phyloP scores from a whole-genome alignment of 2,888 invertebrate species.

The Dermolepida albohirtum region DNA sequence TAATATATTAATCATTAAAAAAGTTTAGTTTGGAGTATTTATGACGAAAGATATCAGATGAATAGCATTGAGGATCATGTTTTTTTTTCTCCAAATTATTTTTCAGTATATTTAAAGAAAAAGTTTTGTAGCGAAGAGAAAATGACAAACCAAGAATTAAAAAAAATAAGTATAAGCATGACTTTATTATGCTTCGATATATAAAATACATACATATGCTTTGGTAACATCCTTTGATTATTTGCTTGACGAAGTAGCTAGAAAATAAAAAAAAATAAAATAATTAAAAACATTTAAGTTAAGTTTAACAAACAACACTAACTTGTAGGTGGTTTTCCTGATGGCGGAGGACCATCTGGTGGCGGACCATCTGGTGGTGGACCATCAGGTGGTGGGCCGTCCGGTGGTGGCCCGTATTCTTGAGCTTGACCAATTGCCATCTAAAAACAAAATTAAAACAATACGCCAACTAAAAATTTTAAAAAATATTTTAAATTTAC shows the following conservation, averaged over 20 bases:
- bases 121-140: too few relatives aligned
- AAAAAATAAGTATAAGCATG: too few relatives aligned
- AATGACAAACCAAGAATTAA: too few relatives aligned
- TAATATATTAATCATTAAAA: too few relatives aligned
- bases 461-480: background rate
- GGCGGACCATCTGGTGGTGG: conserved; percentile 17
- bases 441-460: background rate
- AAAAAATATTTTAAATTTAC: conserved; percentile 1
- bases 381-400: conserved; percentile 3
- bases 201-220: too few relatives aligned
- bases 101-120: too few relatives aligned
- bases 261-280: background rate
- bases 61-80: too few relatives aligned
- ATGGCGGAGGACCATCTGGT: conserved; percentile 25
- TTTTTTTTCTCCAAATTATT: too few relatives aligned
- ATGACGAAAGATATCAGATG: too few relatives aligned
- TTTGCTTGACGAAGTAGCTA: background rate
- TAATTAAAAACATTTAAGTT: background rate
- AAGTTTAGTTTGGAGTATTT: too few relatives aligned
- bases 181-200: too few relatives aligned
- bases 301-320: background rate
- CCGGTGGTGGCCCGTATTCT: conserved; percentile 11
- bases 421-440: background rate
- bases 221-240: too few relatives aligned
- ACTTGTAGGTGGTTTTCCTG: conserved; percentile 3